Evolutionary conservation across 2,888 invertebrate species (phyloP).

Genomic region (Incurvaria masculella): DNA sequence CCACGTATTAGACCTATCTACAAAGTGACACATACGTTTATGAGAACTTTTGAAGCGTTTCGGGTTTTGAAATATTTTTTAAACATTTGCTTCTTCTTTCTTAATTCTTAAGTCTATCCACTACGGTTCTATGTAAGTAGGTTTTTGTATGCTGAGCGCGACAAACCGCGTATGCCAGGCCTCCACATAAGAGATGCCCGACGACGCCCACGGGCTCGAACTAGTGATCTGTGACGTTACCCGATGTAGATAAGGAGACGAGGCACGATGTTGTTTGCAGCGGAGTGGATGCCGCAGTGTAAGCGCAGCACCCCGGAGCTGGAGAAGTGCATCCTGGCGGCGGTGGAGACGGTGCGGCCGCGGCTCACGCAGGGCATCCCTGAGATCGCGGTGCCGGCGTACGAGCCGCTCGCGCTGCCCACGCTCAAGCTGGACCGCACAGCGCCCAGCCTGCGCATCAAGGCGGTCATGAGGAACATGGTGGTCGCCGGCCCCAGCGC

Average conservation of each 20-base stretch:
- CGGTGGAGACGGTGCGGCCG: constrained; percentile 57
- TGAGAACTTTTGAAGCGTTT: too few species aligned
- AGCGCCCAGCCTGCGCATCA: constrained; percentile 64
- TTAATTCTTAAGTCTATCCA: too few species aligned
- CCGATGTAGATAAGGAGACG: background rate
- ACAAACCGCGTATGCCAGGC: too few species aligned
- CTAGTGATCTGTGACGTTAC: background rate
- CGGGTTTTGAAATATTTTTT: too few species aligned
- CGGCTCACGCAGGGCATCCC: constrained; percentile 61
- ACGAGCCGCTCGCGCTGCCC: constrained; percentile 68
- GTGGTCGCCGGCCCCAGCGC: constrained; percentile 61
- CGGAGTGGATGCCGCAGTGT: constrained; percentile 61
- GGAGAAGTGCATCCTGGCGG: constrained; percentile 58
- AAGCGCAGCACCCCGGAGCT: constrained; percentile 59
- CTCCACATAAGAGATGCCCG: too few species aligned
- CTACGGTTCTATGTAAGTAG: too few species aligned
- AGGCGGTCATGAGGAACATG: constrained; percentile 64
- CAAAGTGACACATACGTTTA: too few species aligned
- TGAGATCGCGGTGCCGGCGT: constrained; percentile 60
- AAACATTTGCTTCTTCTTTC: too few species aligned
- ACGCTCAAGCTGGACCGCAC: constrained; percentile 66
- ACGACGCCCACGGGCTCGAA: too few species aligned
- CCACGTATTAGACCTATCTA: too few species aligned
- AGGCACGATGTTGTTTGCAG: constrained; percentile 32
- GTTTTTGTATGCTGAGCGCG: too few species aligned